Conservation (phyloP, 2,113 vertebrate species). For the Heliornis fulica region DNA sequence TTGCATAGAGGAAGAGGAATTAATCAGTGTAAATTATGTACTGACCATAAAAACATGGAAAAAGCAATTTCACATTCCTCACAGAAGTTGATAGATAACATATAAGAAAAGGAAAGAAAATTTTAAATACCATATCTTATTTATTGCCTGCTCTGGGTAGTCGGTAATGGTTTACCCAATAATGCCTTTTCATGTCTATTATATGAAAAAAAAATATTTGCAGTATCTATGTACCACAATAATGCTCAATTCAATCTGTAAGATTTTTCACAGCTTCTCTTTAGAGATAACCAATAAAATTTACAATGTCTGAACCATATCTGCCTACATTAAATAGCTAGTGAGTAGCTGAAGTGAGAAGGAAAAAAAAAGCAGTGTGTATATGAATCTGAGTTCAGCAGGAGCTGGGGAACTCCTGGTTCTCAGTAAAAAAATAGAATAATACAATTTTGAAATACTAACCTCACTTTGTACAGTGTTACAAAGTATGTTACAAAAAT, state of each 20-base stretch:
- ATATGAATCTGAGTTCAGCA: not conserved
- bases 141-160: not conserved
- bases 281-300: not conserved
- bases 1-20: not conserved
- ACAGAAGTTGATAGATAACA: not conserved
- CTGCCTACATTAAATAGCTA: not conserved
- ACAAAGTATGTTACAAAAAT: not conserved
- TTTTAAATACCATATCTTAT: not conserved
- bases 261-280: not conserved
- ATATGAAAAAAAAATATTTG: not conserved
- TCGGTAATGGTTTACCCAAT: not conserved
- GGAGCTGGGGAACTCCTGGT: not conserved
- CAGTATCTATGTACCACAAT: not conserved
- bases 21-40: not conserved
- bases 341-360: not conserved
- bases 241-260: not conserved
- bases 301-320: not conserved
- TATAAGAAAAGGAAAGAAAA: not conserved
- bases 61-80: not conserved
- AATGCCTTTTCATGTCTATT: not conserved
- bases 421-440: not conserved
- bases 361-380: not conserved
- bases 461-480: not conserved
- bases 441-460: not conserved
- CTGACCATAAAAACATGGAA: constrained; percentile 3